Base-by-base conservation (phyloP, 2,888 invertebrate species). In the Itoplectis maculator region DNA sequence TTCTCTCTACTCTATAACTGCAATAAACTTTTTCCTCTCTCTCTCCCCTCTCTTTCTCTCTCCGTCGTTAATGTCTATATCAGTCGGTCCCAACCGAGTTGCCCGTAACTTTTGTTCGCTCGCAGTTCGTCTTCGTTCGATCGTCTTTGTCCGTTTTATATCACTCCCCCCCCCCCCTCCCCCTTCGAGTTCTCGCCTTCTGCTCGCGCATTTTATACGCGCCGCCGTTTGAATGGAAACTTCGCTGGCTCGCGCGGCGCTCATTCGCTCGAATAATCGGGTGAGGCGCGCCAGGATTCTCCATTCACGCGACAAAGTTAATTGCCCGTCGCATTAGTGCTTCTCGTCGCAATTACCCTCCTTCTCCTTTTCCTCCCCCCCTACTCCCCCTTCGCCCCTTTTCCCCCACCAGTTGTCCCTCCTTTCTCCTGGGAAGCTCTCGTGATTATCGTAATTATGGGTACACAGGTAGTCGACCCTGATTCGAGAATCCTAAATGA, bases 281-380 rank as follows among this genome's bases (percentile, higher is more conserved):
- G 75, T 76, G 66, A 75, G 51, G 45, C 69, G 81, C 72, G 66
- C 42, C 70, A 73, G 82, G 76, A 82, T 82, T 82, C 79, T 79
- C 82, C 72, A 82, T 82, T 82, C 82, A 79, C 82, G 82, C 82
- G 82, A 82, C 82, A 82, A 82, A 82, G 82, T 82, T 82, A 82
- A 82, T 82, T 82, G 79, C 82, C 82, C 79, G 79, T 82, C 79
- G 82, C 82, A 82, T 82, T 82, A 82, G 82, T 79, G 82, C 82
- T 79, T 82, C 82, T 82, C 82, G 79, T 76, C 76, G 79, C 79
- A 82, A 82, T 82, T 82, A 82, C 75, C 69, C 79, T 72, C 40
- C 23, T 20, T 51, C 70, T 11, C 37, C 29, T 29, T 29, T 29
- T 29, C 35, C 45, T 13, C 42, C 0, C 61, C 11, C 29, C 35